Conservation (phyloP, 2,113 vertebrate genomes). For the Corydoras maculifer region DNA sequence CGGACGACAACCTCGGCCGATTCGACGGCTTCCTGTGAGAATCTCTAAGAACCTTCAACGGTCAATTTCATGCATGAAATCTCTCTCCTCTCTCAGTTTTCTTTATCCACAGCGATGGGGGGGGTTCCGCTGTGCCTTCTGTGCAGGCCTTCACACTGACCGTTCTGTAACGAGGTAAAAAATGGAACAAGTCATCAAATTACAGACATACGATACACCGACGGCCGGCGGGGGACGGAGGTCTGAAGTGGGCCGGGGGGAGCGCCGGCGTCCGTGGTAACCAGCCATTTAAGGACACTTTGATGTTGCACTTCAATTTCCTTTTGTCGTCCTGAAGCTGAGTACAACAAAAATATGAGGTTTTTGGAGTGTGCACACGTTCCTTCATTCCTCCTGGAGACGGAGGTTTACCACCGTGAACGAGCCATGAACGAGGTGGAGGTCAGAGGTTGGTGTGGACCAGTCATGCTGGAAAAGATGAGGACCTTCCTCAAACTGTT, state of each 20-base stretch:
- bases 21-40: slow-evolving; percentile 83
- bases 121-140: slow-evolving; percentile 1
- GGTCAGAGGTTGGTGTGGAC: no score
- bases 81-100: slow-evolving; percentile 28
- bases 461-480: no score
- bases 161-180: slow-evolving; percentile 14
- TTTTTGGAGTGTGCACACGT: no score
- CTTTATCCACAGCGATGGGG: slow-evolving; percentile 25
- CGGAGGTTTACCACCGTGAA: no score
- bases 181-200: not conserved
- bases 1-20: slow-evolving; percentile 81
- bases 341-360: no score
- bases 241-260: not conserved
- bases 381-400: no score
- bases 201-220: not conserved
- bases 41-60: slow-evolving; percentile 40
- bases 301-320: slow-evolving; percentile 22
- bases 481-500: no score
- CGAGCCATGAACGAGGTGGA: no score
- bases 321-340: not conserved
- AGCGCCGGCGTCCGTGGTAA: not conserved
- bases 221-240: not conserved
- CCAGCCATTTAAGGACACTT: not conserved
- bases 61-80: slow-evolving; percentile 34
- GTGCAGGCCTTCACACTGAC: not conserved